Base-by-base conservation (phyloP, 2,888 invertebrate species). In the Lithophane leautieri region DNA sequence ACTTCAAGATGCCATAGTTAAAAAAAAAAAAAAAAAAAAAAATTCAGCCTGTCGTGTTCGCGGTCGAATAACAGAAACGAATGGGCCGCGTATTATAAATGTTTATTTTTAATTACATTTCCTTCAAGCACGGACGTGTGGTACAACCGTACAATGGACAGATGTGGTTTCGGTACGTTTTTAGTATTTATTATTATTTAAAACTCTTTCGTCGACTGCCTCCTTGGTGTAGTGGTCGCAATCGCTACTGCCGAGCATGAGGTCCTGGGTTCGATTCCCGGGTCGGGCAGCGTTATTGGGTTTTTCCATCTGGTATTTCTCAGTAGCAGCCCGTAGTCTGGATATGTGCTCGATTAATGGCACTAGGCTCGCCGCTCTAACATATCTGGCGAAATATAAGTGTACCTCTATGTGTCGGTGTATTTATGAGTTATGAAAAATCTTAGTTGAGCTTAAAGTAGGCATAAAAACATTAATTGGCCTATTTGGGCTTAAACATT, bases 51-150 rank as follows among this genome's bases (percentile, higher is more conserved):
- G 82, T 74, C 78, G n/a, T 74, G 73, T 73, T 67, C 69, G 76
- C 72, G 76, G 76, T 78, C 66, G 58, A 82, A 82, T 81, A 82
- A 82, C 80, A 84, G 71, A 68, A 87, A 81, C 70, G 78, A 79
- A 83, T 88, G 76, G 73, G 71, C 70, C 69, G 65, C 68, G 80
- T 86, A 88, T 86, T 86, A 88, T 81, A 84, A 87, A 86, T 87
- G 85, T 87, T 87, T 87, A 88, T 87, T 84, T 88, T 88, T 88
- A 87, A 87, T 87, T 88, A 87, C 84, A 86, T 88, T 88, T 81
- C 79, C 73, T 81, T 82, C 84, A 84, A 84, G 81, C 84, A 70
- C 83, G 73, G 47, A 78, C 74, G 70, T 80, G 86, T 86, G 67
- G 76, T 60, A 67, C 62, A 44, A 40, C 65, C 69, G 60, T 62